Conservation (phyloP, 2,113 vertebrate genomes). For the Pachyramphus minor region DNA sequence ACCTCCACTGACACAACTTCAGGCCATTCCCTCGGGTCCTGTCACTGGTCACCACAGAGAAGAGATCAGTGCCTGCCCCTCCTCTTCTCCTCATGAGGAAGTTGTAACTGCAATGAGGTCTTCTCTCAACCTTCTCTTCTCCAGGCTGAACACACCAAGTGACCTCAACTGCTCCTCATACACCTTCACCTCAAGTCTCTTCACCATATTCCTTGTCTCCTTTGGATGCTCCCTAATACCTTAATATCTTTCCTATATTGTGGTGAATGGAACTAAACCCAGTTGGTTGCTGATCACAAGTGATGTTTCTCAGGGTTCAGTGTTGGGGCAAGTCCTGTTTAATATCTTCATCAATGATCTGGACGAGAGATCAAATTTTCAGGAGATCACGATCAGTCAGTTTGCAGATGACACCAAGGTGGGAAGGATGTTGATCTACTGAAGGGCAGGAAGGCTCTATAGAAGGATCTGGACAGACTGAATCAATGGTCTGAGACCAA, state of each 20-base stretch:
- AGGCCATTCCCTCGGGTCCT: not conserved
- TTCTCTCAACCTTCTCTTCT: not conserved
- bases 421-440: not conserved
- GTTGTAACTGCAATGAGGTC: not conserved
- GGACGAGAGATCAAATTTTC: fast-evolving
- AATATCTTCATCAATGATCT: not conserved
- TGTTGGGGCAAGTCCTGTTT: not conserved
- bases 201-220: not conserved
- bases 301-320: not conserved
- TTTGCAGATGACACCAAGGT: not conserved
- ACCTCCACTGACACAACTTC: not conserved
- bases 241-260: not conserved
- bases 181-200: not conserved
- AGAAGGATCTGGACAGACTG: not conserved
- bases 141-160: not conserved
- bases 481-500: not conserved
- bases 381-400: fast-evolving
- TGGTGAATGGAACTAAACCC: not conserved
- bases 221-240: not conserved
- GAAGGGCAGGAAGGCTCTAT: too few relatives aligned
- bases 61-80: not conserved
- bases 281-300: not conserved
- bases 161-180: not conserved
- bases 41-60: not conserved
- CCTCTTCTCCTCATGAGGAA: not conserved